These are phyloP conservation scores for Chaenogobius annularis DNA, from an alignment of 2,113 vertebrate species.

Conservation along the genomic window DNA sequence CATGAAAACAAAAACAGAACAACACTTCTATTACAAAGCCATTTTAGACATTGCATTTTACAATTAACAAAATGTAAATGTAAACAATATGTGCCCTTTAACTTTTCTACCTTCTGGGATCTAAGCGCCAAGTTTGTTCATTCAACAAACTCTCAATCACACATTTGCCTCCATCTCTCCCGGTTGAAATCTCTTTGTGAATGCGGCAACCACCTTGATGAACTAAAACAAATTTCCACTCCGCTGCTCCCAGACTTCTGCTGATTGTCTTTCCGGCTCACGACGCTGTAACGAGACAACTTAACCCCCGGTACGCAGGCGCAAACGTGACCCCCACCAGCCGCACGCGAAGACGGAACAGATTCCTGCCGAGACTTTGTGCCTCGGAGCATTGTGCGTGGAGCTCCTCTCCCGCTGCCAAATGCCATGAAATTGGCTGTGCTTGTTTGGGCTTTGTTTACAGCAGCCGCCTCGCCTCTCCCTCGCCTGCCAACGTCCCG, in stretches of 20 bases:
- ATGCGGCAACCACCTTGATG: background rate
- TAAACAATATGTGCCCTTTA: no score
- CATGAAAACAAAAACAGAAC: no score
- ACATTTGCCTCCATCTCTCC: background rate
- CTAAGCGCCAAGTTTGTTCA: background rate
- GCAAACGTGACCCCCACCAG: conserved; percentile 8
- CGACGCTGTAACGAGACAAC: conserved; percentile 19
- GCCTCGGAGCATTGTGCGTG: conserved; percentile 27
- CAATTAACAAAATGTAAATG: no score
- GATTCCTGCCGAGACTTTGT: conserved; percentile 32
- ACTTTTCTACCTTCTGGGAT: no score
- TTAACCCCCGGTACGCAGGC: background rate
- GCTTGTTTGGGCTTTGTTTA: conserved; percentile 30
- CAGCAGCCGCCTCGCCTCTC: conserved; percentile 5
- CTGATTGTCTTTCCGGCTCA: conserved; percentile 12
- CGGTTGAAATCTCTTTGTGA: background rate
- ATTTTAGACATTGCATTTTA: no score
- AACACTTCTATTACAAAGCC: no score
- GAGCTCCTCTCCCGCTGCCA: conserved; percentile 44
- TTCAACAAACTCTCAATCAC: background rate
- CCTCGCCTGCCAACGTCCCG: conserved; percentile 18
- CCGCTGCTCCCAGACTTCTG: background rate
- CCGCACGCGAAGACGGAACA: conserved; percentile 17
- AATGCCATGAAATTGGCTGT: conserved; percentile 62
- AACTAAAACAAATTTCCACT: background rate